These are phyloP conservation scores for Galeopsomyia nigrocyanea DNA, from an alignment of 2,888 invertebrate genomes.

Conservation along the genomic window DNA sequence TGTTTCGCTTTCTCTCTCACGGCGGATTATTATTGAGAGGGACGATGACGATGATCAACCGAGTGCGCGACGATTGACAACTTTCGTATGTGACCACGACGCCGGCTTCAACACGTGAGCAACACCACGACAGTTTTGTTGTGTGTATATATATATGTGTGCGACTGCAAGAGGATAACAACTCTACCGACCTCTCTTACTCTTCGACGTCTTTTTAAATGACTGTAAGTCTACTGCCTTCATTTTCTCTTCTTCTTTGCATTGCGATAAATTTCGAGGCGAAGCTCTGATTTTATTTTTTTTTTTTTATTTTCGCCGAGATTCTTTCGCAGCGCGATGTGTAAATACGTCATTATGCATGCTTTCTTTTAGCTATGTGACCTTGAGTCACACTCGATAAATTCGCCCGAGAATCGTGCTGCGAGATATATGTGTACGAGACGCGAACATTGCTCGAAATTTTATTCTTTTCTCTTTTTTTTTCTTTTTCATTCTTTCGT, in stretches of 20 bases:
- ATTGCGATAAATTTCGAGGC: neutral
- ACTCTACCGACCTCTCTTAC: too few species aligned
- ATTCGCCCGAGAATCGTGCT: constrained; percentile 6
- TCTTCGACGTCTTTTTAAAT: constrained; percentile 40
- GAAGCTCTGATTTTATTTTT: neutral
- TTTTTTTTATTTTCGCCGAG: neutral
- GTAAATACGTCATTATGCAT: neutral
- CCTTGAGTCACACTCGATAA: neutral
- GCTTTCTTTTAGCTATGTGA: too few species aligned
- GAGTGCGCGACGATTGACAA: constrained; percentile 3
- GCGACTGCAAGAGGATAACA: constrained; percentile 7
- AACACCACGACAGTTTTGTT: neutral
- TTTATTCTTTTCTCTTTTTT: constrained; percentile 11
- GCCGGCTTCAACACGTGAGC: constrained; percentile 25
- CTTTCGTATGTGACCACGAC: neutral
- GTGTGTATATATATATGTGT: neutral
- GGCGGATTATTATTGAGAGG: too few species aligned
- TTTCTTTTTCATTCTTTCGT: neutral
- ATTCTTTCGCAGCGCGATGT: neutral
- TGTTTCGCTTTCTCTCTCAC: too few species aligned
- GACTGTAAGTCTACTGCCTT: constrained; percentile 39
- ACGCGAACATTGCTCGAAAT: neutral
- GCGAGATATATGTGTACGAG: neutral
- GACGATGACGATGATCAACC: neutral
- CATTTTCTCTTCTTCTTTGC: neutral